Conservation (phyloP, 2,888 invertebrate species). For the Thyatira batis region DNA sequence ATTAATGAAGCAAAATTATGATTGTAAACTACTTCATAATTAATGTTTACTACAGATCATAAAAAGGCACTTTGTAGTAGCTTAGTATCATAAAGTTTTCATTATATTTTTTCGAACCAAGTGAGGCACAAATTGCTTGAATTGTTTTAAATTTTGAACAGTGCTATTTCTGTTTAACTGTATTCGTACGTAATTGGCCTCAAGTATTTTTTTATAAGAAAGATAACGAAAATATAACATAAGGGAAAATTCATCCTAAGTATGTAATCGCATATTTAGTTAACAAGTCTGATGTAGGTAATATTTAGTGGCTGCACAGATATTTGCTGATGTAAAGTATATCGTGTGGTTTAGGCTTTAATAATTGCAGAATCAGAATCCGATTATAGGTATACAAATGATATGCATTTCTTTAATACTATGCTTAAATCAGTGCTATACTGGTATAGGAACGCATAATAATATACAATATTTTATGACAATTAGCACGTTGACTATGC, state of each 20-base stretch:
- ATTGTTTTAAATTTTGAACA: not conserved
- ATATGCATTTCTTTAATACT: too few species aligned
- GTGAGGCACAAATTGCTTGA: not conserved
- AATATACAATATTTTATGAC: not conserved
- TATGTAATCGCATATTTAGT: slow-evolving; percentile 21
- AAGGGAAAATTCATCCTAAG: slow-evolving; percentile 16
- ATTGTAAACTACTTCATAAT: not conserved
- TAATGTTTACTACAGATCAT: not conserved
- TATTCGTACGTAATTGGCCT: not conserved
- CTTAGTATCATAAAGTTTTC: not conserved
- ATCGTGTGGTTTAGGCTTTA: too few species aligned
- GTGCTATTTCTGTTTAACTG: not conserved
- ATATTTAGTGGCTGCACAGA: too few species aligned
- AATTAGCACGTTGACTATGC: slow-evolving; percentile 22
- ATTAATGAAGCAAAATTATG: not conserved
- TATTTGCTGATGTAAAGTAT: too few species aligned
- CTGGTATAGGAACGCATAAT: too few species aligned
- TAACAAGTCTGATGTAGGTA: slow-evolving; percentile 6
- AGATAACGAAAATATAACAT: slow-evolving; percentile 20
- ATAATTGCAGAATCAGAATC: too few species aligned
- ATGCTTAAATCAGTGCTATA: too few species aligned
- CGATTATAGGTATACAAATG: too few species aligned
- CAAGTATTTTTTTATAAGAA: not conserved
- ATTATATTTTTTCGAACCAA: not conserved
- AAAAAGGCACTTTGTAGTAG: not conserved